Base-by-base conservation (phyloP, 2,797 vertebrate species). In the Mormyrus hasselquistii region DNA sequence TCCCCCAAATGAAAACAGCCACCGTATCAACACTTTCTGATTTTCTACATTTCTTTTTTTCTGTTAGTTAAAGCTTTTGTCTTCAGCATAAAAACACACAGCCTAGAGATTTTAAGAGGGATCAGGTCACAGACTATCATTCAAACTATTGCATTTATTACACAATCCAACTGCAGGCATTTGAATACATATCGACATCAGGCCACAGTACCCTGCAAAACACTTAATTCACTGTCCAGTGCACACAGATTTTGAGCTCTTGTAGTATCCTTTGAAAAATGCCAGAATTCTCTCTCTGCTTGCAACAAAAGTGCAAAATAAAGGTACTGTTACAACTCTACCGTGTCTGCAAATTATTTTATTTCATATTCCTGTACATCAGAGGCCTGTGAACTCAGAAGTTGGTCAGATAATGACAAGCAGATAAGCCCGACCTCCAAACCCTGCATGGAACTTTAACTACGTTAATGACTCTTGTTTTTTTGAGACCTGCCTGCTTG, bases 351-450 rank as follows among this genome's bases (percentile, higher is more conserved):
- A 85, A 44, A 88, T 90, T 29, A 87, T 76, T 86, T 73, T 16
- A 87, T 89, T 89, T 89, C 41, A 87, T 10, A 79, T 90, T 88
- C 47, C 34, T 69, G 22, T 69, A 83, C 38, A 38, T 53, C 34
- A 73, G 25, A 34, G 62, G 34, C 53, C 85, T 73, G 52, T 49
- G 38, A 47, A 86, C 83, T 55, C 49, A 87, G 25, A 86, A 16
- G 83, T 25, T 44, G 25, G 69, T 86, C 16, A 69, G 14, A 55
- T 86, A 53, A 76, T 87, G 47, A 34, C 38, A 49, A 16, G 38
- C 55, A 22, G 88, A 9, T 8, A 34, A 52, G 25, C 38, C 22
- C 4, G 9, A 55, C 73, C 83, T 29, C 62, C 22, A 86, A 73
- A 79, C 83, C 44, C 50, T n/a, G 52, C 87, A n/a, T 14, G 55